Conservation (phyloP, 2,888 invertebrate species). For the Prosapia bicincta region DNA sequence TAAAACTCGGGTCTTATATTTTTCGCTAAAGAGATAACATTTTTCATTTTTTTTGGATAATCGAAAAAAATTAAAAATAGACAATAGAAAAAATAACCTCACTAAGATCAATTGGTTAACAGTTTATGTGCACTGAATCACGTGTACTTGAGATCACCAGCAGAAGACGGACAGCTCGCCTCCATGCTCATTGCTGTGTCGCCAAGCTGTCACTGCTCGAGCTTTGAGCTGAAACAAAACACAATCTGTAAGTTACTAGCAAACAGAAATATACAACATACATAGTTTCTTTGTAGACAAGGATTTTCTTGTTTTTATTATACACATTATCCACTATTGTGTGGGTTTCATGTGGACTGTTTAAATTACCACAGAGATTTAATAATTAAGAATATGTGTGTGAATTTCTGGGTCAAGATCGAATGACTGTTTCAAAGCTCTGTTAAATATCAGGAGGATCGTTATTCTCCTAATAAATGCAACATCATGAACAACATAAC, state of each 20-base stretch:
- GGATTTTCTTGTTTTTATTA: too few species aligned
- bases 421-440: too few species aligned
- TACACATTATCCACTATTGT: too few species aligned
- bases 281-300: too few species aligned
- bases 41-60: neutral
- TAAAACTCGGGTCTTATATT: neutral
- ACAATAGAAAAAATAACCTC: neutral
- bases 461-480: too few species aligned
- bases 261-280: too few species aligned
- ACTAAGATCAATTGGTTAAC: neutral
- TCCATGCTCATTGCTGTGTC: slow-evolving; percentile 64
- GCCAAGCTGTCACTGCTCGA: slow-evolving; percentile 71
- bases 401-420: too few species aligned
- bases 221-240: slow-evolving; percentile 62
- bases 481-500: too few species aligned
- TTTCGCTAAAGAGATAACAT: neutral
- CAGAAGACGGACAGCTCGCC: slow-evolving; percentile 76
- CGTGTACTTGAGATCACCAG: slow-evolving; percentile 58
- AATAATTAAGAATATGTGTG: too few species aligned
- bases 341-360: too few species aligned
- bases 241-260: neutral
- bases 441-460: too few species aligned
- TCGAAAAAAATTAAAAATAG: neutral
- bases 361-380: too few species aligned
- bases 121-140: neutral